A percentile compares a stretch with the other conserved stretches of the same genome.
phyloP scores from a whole-genome alignment of 2,888 invertebrate genomes.

The Creontiades dilutus region DNA sequence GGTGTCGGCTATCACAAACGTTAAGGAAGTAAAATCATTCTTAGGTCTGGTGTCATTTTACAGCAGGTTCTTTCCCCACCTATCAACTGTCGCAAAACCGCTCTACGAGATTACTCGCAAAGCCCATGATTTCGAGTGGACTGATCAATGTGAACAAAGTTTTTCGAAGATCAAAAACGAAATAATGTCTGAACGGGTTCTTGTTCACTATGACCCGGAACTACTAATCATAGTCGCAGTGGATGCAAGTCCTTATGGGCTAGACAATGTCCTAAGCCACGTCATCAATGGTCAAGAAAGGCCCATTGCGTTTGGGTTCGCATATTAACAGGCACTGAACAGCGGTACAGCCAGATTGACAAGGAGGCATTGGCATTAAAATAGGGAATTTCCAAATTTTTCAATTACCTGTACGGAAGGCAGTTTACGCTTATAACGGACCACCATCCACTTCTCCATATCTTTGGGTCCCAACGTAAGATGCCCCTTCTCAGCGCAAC shows the following conservation, averaged over 20 bases:
- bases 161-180: background rate
- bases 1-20: no score
- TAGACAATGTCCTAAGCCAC: slow-evolving; percentile 33
- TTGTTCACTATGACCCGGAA: slow-evolving; percentile 27
- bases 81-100: slow-evolving; percentile 11
- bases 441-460: slow-evolving; percentile 26
- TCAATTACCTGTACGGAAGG: slow-evolving; percentile 5
- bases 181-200: background rate
- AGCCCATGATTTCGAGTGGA: background rate
- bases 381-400: background rate
- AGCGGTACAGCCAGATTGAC: slow-evolving; percentile 13
- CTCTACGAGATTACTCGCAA: slow-evolving; percentile 15
- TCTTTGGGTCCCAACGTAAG: background rate
- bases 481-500: background rate
- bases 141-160: background rate
- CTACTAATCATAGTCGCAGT: slow-evolving; percentile 15
- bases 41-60: slow-evolving; percentile 37
- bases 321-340: slow-evolving; percentile 14
- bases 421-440: slow-evolving; percentile 12
- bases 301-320: background rate
- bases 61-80: slow-evolving; percentile 24
- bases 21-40: slow-evolving; percentile 45
- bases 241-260: slow-evolving; percentile 1
- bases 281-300: slow-evolving; percentile 5
- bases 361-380: slow-evolving; percentile 30